These are phyloP conservation scores for Neuroscelio doddi DNA, from an alignment of 2,888 invertebrate species.

Conservation along the genomic window DNA sequence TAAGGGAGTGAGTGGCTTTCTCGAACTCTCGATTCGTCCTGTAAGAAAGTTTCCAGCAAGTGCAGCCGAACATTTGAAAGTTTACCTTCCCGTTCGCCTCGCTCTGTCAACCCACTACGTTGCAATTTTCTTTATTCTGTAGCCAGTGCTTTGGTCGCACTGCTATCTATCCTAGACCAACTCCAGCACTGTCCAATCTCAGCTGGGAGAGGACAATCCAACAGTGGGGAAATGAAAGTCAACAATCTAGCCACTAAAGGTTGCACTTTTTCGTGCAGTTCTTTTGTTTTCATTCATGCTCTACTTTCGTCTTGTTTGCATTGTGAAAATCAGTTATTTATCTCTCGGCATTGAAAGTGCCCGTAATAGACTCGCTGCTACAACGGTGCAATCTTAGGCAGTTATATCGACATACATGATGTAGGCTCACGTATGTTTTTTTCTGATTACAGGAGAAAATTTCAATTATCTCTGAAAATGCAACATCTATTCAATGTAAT, in stretches of 20 bases:
- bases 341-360: constrained; percentile 47
- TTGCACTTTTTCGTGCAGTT: constrained; percentile 45
- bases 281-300: constrained; percentile 49
- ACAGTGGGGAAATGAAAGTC: constrained; percentile 46
- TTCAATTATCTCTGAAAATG: constrained; percentile 26
- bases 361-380: constrained; percentile 39
- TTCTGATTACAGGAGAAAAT: constrained; percentile 32
- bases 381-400: constrained; percentile 34
- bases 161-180: constrained; percentile 1
- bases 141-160: constrained; percentile 25
- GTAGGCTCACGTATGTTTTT: constrained; percentile 18
- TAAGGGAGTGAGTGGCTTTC: constrained; percentile 63
- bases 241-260: constrained; percentile 39
- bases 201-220: background rate
- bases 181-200: constrained; percentile 2
- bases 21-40: constrained; percentile 57
- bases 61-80: constrained; percentile 67
- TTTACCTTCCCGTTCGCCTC: constrained; percentile 49
- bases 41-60: constrained; percentile 70
- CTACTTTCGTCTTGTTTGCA: constrained; percentile 47
- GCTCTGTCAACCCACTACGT: constrained; percentile 29
- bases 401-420: constrained; percentile 29
- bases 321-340: constrained; percentile 46
- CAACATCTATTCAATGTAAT: constrained; percentile 18
- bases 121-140: constrained; percentile 56